Conservation (phyloP, 2,797 vertebrate species). For the Darevskia nairensis region DNA sequence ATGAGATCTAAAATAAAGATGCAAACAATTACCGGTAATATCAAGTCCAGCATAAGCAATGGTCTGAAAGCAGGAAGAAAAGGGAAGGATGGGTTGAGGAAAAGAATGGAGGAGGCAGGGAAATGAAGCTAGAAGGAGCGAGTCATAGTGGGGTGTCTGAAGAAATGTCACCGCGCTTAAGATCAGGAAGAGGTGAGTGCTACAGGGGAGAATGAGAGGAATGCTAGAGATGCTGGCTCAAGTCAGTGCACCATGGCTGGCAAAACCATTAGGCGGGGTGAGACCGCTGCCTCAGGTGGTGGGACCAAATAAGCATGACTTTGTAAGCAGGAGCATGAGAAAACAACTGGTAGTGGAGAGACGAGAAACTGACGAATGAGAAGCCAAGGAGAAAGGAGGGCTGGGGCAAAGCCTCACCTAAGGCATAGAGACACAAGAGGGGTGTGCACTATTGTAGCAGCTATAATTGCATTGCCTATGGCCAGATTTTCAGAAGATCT, state of each 20-base stretch:
- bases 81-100: too few species aligned
- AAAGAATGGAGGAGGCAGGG: background rate
- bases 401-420: background rate
- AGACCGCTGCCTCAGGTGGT: too few species aligned
- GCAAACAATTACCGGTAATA: too few species aligned
- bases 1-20: too few species aligned
- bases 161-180: background rate
- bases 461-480: background rate
- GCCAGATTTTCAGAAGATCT: background rate
- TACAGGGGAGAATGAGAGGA: background rate
- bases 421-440: background rate
- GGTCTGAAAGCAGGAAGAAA: background rate
- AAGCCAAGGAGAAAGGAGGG: background rate
- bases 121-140: background rate
- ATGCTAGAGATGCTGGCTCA: background rate
- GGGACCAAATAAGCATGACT: background rate
- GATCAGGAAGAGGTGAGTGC: background rate
- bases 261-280: too few species aligned
- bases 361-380: background rate
- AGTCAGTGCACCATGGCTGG: too few species aligned
- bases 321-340: background rate
- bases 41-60: background rate
- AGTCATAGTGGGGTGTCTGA: background rate
- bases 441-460: too few species aligned
- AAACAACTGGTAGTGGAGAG: background rate